Percentiles rank a stretch among this genome's conserved stretches.
These are phyloP conservation scores for Drosophila nigromelanica DNA, from an alignment of 1,140 invertebrate genomes.

Conservation along the genomic window DNA sequence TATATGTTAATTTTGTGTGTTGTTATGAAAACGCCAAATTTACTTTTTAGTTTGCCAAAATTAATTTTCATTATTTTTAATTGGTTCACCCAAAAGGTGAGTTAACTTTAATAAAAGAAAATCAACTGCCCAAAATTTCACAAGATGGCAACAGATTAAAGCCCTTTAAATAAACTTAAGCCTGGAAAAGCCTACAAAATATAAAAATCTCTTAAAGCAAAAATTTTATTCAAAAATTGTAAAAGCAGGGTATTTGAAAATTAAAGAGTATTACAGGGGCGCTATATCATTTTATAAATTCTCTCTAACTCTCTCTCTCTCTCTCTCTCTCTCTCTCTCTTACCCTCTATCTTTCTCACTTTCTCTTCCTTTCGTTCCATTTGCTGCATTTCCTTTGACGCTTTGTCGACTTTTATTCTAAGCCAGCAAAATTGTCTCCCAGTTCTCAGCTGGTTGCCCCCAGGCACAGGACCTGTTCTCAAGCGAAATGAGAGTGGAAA, in stretches of 20 bases:
- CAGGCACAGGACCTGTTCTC: slow-evolving; percentile 9
- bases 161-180: slow-evolving; percentile 4
- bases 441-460: background rate
- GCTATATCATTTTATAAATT: background rate
- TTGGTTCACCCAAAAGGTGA: no score
- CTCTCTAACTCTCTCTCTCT: background rate
- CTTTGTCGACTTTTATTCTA: slow-evolving; percentile 28
- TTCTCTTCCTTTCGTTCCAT: background rate
- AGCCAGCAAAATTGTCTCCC: slow-evolving; percentile 31
- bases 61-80: no score
- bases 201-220: background rate
- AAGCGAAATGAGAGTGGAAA: slow-evolving; percentile 29
- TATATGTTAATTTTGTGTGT: no score
- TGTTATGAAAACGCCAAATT: no score
- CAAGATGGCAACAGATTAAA: no score
- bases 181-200: background rate
- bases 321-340: background rate
- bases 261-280: slow-evolving; percentile 18
- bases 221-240: slow-evolving; percentile 1
- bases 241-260: slow-evolving; percentile 1
- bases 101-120: background rate
- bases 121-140: no score
- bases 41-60: background rate
- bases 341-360: background rate
- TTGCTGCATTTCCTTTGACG: slow-evolving; percentile 21